phyloP scores from a whole-genome alignment of 2,797 vertebrate species.

The Protosalanx chinensis region DNA sequence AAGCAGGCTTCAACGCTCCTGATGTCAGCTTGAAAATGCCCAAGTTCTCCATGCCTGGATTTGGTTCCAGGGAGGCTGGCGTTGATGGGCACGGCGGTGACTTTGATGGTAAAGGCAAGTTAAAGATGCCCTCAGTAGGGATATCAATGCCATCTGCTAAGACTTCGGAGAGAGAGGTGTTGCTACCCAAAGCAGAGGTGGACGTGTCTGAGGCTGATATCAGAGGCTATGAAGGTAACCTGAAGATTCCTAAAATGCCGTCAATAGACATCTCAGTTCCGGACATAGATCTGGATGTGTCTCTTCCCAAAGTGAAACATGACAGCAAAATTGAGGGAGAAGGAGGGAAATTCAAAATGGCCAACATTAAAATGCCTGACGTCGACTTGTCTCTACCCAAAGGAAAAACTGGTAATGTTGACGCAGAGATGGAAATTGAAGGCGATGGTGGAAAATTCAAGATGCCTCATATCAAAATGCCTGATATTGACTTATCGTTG shows the following conservation, averaged over 20 bases:
- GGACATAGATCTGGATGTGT: conserved; percentile 68
- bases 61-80: conserved; percentile 63
- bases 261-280: conserved; percentile 69
- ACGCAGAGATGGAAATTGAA: conserved; percentile 19
- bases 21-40: conserved; percentile 70
- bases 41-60: conserved; percentile 67
- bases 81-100: conserved; percentile 48
- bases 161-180: conserved; percentile 64
- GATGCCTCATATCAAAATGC: conserved; percentile 48
- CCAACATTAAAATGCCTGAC: conserved; percentile 53
- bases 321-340: conserved; percentile 45
- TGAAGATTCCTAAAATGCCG: conserved; percentile 75
- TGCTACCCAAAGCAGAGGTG: conserved; percentile 68
- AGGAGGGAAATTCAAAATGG: conserved; percentile 56
- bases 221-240: conserved; percentile 68
- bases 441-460: conserved; percentile 29
- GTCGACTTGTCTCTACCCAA: conserved; percentile 27
- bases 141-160: conserved; percentile 68
- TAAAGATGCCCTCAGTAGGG: conserved; percentile 72
- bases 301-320: conserved; percentile 58
- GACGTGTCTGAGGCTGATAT: conserved; percentile 74
- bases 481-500: conserved; percentile 52
- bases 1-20: conserved; percentile 56
- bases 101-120: conserved; percentile 54
- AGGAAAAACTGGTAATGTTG: conserved; percentile 25